Evolutionary conservation across 1,140 invertebrate genomes (phyloP), one percentile per base, ranked within the genome.

Genomic region (Anastrepha ludens): DNA sequence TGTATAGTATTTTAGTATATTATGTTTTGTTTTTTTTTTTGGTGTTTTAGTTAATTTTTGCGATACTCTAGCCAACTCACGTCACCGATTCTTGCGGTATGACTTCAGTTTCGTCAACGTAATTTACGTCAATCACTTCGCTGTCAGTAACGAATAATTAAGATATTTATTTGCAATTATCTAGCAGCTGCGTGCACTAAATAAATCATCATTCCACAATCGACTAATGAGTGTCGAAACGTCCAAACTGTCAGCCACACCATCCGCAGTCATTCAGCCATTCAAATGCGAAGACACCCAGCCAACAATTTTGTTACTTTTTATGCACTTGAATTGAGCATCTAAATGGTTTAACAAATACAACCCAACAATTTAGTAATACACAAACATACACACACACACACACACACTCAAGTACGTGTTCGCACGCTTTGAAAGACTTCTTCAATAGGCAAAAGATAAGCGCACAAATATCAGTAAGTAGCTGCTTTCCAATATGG

Each of bases 121-220:
- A 55, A 55, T 55, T 81, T 81, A 81, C 74, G 74, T 81, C 74
- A 41, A 81, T 81, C 74, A 81, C 47, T 50, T 55, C 8, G 74
- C 74, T 81, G 47, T 81, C 74, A 81, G 74, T 81, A 55, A 55
- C 74, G 55, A 47, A 81, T 81, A 81, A 81, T 50, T 81, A 55
- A 81, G 74, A 81, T 81, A 81, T 81, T 81, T 81, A 81, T 81
- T 81, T 81, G 47, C 41, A 81, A 81, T 81, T 81, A 81, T 55
- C 74, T 29, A n/a, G 74, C 74, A 81, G 74, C 74, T 81, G 74
- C 74, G 47, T 81, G 74, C 74, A 81, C 74, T 81, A 81, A 81
- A 81, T 81, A 81, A 81, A 81, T 81, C 74, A 81, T 81, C 47
- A 81, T 81, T 17, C 74, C 74, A 55, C 74, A 81, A 81, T 29